Evolutionary conservation across 2,888 invertebrate genomes (phyloP).

Genomic region (Syrphus vitripennis): DNA sequence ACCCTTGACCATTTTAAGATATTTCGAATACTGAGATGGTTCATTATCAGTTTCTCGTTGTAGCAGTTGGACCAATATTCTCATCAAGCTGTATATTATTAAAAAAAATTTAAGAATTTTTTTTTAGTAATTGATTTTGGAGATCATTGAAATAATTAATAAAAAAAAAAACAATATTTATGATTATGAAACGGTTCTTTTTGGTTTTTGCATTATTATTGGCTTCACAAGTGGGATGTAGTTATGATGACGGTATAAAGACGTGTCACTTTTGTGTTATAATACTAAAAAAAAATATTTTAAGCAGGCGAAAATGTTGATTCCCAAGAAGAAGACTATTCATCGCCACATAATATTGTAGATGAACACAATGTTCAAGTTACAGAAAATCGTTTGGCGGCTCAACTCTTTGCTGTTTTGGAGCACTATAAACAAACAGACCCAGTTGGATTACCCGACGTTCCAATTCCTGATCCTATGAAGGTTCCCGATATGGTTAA

Average conservation of each 20-base stretch:
- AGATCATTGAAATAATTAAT: not conserved
- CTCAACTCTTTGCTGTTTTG: slow-evolving; percentile 86
- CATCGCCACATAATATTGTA: slow-evolving; percentile 52
- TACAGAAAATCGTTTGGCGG: slow-evolving; percentile 87
- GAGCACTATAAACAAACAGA: slow-evolving; percentile 91
- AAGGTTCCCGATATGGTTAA: slow-evolving; percentile 89
- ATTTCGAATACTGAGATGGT: slow-evolving; percentile 21
- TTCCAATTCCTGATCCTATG: slow-evolving; percentile 91
- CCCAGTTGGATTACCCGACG: slow-evolving; percentile 91
- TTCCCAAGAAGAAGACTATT: slow-evolving; percentile 60
- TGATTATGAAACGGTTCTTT: not conserved
- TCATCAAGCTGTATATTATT: not conserved
- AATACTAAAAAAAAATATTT: not conserved
- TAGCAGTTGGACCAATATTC: not conserved
- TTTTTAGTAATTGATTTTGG: not conserved
- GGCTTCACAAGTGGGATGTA: not conserved
- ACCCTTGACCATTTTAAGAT: slow-evolving; percentile 64
- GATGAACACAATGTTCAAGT: slow-evolving; percentile 77
- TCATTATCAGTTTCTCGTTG: slow-evolving; percentile 60
- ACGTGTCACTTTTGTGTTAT: not conserved
- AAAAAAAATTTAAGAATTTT: not conserved
- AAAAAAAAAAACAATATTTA: not conserved
- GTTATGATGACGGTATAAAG: slow-evolving; percentile 46
- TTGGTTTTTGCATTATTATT: slow-evolving; percentile 18
- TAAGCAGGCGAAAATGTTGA: slow-evolving; percentile 45